Evolutionary conservation across 1,140 invertebrate species (phyloP).

Genomic region (Zaprionus vittiger): DNA sequence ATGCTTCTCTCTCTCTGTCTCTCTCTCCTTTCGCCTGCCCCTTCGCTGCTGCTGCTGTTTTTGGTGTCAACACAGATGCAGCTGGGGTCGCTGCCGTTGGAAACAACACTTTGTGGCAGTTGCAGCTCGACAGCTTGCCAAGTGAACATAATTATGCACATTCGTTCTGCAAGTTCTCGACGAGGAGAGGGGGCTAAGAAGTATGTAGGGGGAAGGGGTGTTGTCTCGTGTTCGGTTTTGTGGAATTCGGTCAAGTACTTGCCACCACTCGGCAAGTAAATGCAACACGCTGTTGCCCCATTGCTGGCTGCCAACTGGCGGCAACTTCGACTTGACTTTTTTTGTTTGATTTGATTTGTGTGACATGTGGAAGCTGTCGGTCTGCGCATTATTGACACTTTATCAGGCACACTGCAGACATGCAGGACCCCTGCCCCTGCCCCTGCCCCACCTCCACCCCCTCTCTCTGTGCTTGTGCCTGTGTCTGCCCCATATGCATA

Average conservation of each 20-base stretch:
- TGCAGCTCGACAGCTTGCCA: conserved; percentile 41
- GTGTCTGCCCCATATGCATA: conserved; percentile 50
- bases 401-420: conserved; percentile 51
- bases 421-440: neutral
- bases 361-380: conserved; percentile 75
- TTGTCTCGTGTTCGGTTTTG: conserved; percentile 5
- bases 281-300: conserved; percentile 39
- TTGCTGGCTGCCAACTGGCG: conserved; percentile 11
- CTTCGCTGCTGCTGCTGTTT: conserved; percentile 5
- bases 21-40: neutral
- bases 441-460: neutral
- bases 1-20: neutral
- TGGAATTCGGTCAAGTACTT: conserved; percentile 81
- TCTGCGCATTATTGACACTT: conserved; percentile 70
- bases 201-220: neutral
- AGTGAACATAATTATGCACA: conserved; percentile 71
- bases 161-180: conserved; percentile 28
- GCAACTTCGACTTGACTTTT: conserved; percentile 16
- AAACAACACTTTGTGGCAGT: conserved; percentile 8
- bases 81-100: conserved; percentile 23
- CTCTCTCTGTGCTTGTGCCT: neutral
- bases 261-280: conserved; percentile 39
- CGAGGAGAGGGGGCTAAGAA: neutral
- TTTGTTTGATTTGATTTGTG: conserved; percentile 77
- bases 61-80: conserved; percentile 49